phyloP scores from a whole-genome alignment of 2,113 vertebrate genomes.

The Odontesthes bonariensis region DNA sequence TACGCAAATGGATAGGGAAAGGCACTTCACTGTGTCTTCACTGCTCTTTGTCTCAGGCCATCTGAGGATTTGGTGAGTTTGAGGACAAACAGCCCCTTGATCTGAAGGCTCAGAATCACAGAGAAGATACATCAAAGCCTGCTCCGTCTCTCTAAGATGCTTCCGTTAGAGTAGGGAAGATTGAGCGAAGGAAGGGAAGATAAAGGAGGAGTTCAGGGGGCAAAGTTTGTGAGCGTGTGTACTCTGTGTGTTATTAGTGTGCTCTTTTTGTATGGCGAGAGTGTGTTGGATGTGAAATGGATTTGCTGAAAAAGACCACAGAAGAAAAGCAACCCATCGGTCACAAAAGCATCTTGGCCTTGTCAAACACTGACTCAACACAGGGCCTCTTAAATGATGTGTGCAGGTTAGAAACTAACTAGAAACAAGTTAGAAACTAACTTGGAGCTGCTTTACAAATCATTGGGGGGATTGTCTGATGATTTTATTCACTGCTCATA shows the following conservation, averaged over 20 bases:
- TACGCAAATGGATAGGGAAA: conserved; percentile 73
- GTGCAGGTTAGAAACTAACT: conserved; percentile 16
- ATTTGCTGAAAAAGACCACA: conserved; percentile 27
- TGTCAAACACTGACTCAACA: conserved; percentile 37
- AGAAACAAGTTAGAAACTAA: conserved; percentile 14
- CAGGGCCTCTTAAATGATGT: conserved; percentile 40
- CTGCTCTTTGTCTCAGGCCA: conserved; percentile 66
- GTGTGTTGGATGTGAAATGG: conserved; percentile 30
- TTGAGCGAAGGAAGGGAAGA: conserved; percentile 54
- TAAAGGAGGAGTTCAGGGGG: conserved; percentile 57
- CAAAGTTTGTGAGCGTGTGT: conserved; percentile 58
- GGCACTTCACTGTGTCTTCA: conserved; percentile 62
- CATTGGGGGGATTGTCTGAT: not conserved
- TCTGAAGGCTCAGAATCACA: conserved; percentile 74
- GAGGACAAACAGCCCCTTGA: conserved; percentile 77
- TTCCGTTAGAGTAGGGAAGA: conserved; percentile 57
- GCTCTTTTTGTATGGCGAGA: conserved; percentile 34
- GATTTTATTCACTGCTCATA: conserved; percentile 1
- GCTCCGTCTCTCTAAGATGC: conserved; percentile 44
- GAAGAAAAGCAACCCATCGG: conserved; percentile 28
- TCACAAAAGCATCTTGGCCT: conserved; percentile 30
- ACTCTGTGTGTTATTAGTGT: conserved; percentile 55
- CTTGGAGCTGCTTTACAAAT: conserved; percentile 18
- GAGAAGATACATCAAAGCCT: conserved; percentile 75
- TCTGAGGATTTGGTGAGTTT: conserved; percentile 71